Percentiles rank a stretch among this genome's conserved stretches.
phyloP scores from a whole-genome alignment of 2,888 invertebrate genomes.

The Cephus pygmeus region DNA sequence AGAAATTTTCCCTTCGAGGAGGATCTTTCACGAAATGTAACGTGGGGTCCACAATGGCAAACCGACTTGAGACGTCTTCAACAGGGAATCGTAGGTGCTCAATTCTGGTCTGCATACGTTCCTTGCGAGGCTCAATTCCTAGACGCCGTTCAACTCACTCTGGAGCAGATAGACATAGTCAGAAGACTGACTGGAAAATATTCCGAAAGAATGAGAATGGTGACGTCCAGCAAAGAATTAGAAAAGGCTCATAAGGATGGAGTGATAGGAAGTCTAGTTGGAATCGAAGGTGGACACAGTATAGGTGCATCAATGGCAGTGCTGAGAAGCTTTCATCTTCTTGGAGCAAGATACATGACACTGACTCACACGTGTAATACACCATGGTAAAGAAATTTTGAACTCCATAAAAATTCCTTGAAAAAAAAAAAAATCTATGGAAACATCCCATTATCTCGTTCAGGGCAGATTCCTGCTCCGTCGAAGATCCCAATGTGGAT shows the following conservation, averaged over 20 bases:
- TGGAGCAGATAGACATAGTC: conserved; percentile 77
- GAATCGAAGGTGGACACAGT: conserved; percentile 76
- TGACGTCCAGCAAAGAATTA: conserved; percentile 71
- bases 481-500: conserved; percentile 61
- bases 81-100: conserved; percentile 68
- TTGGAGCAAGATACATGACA: conserved; percentile 76
- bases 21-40: conserved; percentile 57
- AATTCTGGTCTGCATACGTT: conserved; percentile 67
- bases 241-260: conserved; percentile 72
- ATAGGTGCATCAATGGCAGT: conserved; percentile 76
- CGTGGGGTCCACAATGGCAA: conserved; percentile 64
- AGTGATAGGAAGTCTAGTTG: conserved; percentile 73
- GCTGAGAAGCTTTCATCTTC: conserved; percentile 73
- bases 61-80: conserved; percentile 68
- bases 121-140: conserved; percentile 74
- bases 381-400: conserved; percentile 69
- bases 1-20: conserved; percentile 63
- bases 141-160: conserved; percentile 74
- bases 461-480: conserved; percentile 64
- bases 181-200: conserved; percentile 70
- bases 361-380: conserved; percentile 77
- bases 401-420: not conserved
- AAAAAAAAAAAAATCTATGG: too few relatives aligned
- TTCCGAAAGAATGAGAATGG: conserved; percentile 68
- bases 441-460: conserved; percentile 9